phyloP scores from a whole-genome alignment of 2,113 vertebrate genomes.

The Corythaixoides concolor region DNA sequence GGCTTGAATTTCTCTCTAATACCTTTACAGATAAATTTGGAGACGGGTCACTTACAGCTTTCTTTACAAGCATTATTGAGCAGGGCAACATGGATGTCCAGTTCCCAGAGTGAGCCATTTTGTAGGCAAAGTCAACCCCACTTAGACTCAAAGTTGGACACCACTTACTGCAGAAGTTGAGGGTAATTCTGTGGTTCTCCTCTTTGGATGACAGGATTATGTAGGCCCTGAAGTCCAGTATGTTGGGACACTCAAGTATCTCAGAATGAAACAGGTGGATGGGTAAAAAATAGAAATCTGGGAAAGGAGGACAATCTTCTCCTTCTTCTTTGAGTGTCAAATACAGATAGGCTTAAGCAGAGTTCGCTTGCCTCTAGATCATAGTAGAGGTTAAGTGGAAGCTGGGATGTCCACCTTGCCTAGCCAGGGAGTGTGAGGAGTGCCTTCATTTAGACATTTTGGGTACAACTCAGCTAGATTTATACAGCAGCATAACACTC shows the following conservation, averaged over 20 bases:
- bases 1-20: background rate
- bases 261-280: background rate
- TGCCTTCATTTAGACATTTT: background rate
- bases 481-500: background rate
- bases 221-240: background rate
- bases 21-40: background rate
- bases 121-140: background rate
- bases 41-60: background rate
- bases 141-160: background rate
- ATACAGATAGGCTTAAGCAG: too few species aligned
- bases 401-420: background rate
- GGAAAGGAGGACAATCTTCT: background rate
- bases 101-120: background rate
- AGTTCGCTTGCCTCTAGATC: background rate
- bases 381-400: background rate
- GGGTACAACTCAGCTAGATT: background rate
- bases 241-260: background rate
- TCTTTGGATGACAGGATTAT: background rate
- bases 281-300: background rate
- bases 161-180: background rate
- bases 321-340: background rate
- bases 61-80: background rate
- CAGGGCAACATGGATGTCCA: background rate
- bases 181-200: background rate
- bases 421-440: rapidly evolving